Evolutionary conservation across 2,113 vertebrate species (phyloP).

Genomic region (Bos javanicus): DNA sequence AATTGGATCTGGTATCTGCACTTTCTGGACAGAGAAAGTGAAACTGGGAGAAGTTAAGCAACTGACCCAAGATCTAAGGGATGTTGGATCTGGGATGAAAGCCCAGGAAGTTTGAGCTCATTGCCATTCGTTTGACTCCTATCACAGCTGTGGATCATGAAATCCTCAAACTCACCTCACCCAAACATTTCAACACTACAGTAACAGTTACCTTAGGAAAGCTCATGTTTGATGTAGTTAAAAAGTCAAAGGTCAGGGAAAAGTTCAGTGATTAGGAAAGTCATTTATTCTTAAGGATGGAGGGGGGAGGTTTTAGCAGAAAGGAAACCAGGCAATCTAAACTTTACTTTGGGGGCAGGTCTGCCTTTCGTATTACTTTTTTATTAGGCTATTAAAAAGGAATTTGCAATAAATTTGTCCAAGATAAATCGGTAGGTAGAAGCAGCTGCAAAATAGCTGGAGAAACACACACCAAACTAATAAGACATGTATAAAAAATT

Average conservation of each 20-base stretch:
- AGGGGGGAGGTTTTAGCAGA: not conserved
- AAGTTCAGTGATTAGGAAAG: not conserved
- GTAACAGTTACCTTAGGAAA: not conserved
- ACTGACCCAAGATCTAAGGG: not conserved
- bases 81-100: not conserved
- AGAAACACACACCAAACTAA: not conserved
- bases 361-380: not conserved
- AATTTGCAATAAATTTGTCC: not conserved
- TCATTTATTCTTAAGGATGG: not conserved
- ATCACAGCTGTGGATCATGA: not conserved
- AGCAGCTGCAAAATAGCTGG: not conserved
- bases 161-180: not conserved
- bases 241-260: slow-evolving; percentile 31
- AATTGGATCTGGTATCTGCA: not conserved
- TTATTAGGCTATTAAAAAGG: slow-evolving; percentile 1
- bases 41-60: not conserved
- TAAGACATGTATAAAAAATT: not conserved
- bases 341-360: not conserved
- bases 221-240: not conserved
- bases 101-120: not conserved
- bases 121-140: not conserved
- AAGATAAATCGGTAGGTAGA: not conserved
- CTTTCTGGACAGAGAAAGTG: not conserved
- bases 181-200: not conserved
- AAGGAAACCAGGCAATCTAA: not conserved